phyloP scores from a whole-genome alignment of 1,140 invertebrate genomes.

The Trichonephila clavata region DNA sequence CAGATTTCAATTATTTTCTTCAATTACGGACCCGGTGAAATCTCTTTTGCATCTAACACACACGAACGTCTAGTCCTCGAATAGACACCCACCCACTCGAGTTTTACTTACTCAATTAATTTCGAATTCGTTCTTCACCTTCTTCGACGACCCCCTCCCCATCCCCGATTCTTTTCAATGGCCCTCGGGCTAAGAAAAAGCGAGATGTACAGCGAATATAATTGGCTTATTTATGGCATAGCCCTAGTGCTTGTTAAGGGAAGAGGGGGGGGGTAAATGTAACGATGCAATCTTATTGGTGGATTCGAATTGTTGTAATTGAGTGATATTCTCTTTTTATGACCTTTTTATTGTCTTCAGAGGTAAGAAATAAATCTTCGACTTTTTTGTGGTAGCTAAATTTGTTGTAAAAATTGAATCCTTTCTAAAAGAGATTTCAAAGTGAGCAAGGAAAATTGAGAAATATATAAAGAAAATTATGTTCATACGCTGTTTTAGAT shows the following conservation, averaged over 20 bases:
- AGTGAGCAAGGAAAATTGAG: no score
- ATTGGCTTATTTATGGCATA: constrained; percentile 68
- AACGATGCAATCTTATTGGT: neutral
- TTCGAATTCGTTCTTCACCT: constrained; percentile 59
- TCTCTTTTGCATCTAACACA: neutral
- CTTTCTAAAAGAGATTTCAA: neutral
- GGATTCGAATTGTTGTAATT: constrained; percentile 43
- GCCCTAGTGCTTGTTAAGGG: neutral
- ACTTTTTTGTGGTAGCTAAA: neutral
- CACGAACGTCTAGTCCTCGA: neutral
- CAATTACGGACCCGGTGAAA: constrained; percentile 47
- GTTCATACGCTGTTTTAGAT: no score
- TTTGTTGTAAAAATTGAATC: neutral
- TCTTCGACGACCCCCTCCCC: neutral
- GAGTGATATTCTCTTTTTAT: constrained; percentile 32
- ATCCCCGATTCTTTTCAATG: neutral
- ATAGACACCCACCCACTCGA: neutral
- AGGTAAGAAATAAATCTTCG: neutral
- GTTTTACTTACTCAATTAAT: constrained; percentile 76
- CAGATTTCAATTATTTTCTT: constrained; percentile 76
- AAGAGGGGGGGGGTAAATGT: neutral
- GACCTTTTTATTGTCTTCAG: neutral
- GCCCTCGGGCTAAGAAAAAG: constrained; percentile 33
- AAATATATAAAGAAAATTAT: no score
- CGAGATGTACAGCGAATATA: constrained; percentile 31